These are phyloP conservation scores for Zoanthus gigantus DNA, from an alignment of 92 coral and sea anemone genomes.

Conservation along the genomic window DNA sequence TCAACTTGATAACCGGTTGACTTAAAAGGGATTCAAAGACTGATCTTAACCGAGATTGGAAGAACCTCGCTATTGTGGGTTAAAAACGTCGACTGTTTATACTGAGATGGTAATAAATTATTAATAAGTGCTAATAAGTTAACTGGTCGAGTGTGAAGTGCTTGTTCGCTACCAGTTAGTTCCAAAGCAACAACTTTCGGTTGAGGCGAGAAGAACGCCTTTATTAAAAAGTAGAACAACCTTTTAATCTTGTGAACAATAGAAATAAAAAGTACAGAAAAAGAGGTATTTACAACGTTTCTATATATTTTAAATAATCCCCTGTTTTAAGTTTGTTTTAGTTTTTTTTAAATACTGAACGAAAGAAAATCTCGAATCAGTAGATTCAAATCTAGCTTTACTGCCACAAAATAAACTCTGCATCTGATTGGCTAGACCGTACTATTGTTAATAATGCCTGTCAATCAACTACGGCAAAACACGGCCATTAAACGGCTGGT, in stretches of 20 bases:
- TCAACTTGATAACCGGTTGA: not conserved
- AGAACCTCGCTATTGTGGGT: conserved; percentile 15
- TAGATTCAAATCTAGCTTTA: not conserved
- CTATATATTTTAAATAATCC: not conserved
- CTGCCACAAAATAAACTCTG: not conserved
- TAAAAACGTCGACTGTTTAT: conserved; percentile 39
- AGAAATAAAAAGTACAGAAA: not conserved
- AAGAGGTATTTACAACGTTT: not conserved
- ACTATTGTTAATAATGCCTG: not conserved
- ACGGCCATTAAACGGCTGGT: conserved; percentile 30
- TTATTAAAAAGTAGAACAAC: not conserved
- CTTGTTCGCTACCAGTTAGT: conserved; percentile 30
- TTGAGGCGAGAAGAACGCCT: not conserved
- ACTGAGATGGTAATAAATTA: conserved; percentile 45
- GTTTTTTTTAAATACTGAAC: not conserved
- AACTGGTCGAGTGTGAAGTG: conserved; percentile 49
- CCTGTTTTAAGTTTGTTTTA: not conserved
- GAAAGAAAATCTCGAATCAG: not conserved
- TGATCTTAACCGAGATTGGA: not conserved
- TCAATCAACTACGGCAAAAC: conserved; percentile 7
- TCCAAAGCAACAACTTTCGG: conserved; percentile 16
- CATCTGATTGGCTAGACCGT: not conserved
- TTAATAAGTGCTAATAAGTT: conserved; percentile 55
- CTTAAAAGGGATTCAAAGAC: not conserved
- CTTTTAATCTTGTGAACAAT: not conserved